Evolutionary conservation across 2,113 vertebrate genomes (phyloP).

Genomic region (Spizaetus ornatus): DNA sequence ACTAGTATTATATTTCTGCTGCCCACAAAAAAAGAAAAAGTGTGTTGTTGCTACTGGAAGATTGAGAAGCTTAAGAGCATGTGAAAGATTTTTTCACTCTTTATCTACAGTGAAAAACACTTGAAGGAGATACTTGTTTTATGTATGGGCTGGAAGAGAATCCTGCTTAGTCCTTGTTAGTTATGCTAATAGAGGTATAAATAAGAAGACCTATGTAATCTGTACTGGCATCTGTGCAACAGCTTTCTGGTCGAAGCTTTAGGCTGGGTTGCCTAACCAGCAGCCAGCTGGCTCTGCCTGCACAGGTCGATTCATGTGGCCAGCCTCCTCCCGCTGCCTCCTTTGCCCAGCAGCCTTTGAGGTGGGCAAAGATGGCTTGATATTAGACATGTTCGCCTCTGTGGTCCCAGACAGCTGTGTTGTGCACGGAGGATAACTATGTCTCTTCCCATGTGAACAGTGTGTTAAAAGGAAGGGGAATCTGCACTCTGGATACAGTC

Average conservation of each 20-base stretch:
- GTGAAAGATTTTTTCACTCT: background rate
- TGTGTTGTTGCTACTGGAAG: background rate
- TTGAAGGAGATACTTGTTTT: background rate
- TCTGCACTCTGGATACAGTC: accelerated
- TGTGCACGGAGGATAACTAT: accelerated
- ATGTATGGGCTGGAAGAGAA: background rate
- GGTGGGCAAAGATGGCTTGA: background rate
- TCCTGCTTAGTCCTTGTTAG: background rate
- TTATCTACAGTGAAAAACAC: background rate
- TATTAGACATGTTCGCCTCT: accelerated
- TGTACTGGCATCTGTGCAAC: background rate
- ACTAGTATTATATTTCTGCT: background rate
- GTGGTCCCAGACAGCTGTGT: background rate
- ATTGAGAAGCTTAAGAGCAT: background rate
- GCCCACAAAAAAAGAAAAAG: background rate
- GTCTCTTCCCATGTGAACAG: background rate
- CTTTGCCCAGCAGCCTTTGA: conserved; percentile 1
- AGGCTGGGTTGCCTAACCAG: background rate
- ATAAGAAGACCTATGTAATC: background rate
- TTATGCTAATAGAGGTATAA: conserved; percentile 12
- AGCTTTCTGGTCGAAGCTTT: background rate
- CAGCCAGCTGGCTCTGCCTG: background rate
- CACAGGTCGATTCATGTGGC: background rate
- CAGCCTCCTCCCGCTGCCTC: background rate
- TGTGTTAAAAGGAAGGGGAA: background rate